Evolutionary conservation across 2,113 vertebrate genomes (phyloP), one percentile per base, ranked within the genome.

Genomic region (Colius striatus): DNA sequence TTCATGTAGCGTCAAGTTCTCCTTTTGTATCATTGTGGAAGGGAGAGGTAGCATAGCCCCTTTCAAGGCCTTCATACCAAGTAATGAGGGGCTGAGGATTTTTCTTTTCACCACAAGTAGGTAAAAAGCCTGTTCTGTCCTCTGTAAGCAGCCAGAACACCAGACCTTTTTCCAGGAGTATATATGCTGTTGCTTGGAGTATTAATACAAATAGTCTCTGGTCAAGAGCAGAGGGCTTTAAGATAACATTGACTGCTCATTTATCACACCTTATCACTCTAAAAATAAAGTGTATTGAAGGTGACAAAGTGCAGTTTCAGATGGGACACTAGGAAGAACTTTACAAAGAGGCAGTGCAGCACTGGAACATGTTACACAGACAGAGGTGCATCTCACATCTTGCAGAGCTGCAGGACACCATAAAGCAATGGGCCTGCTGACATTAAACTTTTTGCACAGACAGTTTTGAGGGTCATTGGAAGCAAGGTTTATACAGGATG

Each of bases 321-420:
- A 27, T 41, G 25, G 6, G 25, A 41, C 22, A 29, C 30, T 4
- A 73, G 32, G 13, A 48, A 71, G 57, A 85, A 34, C 26, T 72
- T 81, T 48, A 48, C 23, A 55, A 22, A 66, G 71, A 8, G 4
- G 3, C 7, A 81, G 16, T 9, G 13, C 29, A 84, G 38, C 32
- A 82, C 54, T 57, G 34, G 29, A 63, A 55, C 3, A 7, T 1
- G 2, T 13, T 45, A 77, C 1, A 5, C 25, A 62, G 11, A 12
- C 13, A 2, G 18, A 2, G 0, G 3, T 47, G 2, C 27, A 17
- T 10, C 5, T 43, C 27, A 78, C 36, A 58, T 32, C 12, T 11
- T 38, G 13, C 21, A 67, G 36, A 16, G 29, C 26, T 65, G 58
- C 43, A 11, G 25, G 19, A 55, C 6, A 41, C 13, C 13, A 53